Evolutionary conservation across 2,797 vertebrate species (phyloP).

Genomic region (Chiroxiphia lanceolata): DNA sequence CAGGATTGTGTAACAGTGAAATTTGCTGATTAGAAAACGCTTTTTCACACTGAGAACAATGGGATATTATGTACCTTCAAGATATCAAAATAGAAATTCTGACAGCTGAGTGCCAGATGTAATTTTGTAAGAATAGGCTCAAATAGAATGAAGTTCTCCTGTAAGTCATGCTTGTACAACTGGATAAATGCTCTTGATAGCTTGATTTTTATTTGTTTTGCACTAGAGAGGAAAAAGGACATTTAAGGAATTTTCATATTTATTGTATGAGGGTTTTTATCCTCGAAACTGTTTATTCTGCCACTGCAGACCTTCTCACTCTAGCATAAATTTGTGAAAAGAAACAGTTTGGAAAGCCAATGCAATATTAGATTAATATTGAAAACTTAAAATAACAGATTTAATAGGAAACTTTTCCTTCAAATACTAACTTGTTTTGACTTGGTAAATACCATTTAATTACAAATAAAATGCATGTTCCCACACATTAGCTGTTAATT

Average conservation of each 20-base stretch:
- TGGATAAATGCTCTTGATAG: neutral
- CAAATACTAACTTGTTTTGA: neutral
- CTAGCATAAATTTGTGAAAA: neutral
- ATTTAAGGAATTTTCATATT: neutral
- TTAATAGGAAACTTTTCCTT: neutral
- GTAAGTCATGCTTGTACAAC: neutral
- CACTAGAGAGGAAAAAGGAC: neutral
- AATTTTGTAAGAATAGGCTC: conserved; percentile 20
- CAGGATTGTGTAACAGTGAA: neutral
- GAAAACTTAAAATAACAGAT: neutral
- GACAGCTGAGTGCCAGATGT: neutral
- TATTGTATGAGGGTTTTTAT: neutral
- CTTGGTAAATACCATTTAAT: conserved; percentile 1
- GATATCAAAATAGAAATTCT: conserved; percentile 11
- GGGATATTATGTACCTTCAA: neutral
- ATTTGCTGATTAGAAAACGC: conserved; percentile 21
- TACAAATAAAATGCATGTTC: neutral
- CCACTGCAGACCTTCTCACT: neutral
- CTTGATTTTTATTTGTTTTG: neutral
- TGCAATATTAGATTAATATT: neutral
- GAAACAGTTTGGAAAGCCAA: neutral
- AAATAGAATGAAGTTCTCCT: neutral
- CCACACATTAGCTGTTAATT: neutral
- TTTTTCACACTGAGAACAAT: neutral
- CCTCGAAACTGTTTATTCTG: neutral